phyloP scores from a whole-genome alignment of 1,140 invertebrate genomes.

The Scaptodrosophila lebanonensis region DNA sequence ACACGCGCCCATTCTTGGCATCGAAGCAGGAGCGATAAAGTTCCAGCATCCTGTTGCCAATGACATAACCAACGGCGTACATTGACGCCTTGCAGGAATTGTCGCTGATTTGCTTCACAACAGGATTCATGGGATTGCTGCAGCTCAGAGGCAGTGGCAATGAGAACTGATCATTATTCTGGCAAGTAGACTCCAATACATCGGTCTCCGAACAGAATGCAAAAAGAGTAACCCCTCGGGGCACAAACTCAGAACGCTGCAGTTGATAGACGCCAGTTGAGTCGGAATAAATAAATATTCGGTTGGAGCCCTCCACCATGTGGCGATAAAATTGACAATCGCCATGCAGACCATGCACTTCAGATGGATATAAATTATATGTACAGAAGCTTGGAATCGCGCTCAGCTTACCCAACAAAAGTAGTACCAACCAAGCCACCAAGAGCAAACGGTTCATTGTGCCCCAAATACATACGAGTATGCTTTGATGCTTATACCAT shows the following conservation, averaged over 20 bases:
- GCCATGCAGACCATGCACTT: not conserved
- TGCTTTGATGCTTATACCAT: too few relatives aligned
- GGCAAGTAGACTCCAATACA: conserved; percentile 29
- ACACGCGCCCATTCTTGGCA: not conserved
- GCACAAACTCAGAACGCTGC: conserved; percentile 36
- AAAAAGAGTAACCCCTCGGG: conserved; percentile 21
- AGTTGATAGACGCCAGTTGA: conserved; percentile 25
- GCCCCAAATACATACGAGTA: too few relatives aligned
- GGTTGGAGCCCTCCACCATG: conserved; percentile 41
- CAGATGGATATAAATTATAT: too few relatives aligned
- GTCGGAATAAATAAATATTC: conserved; percentile 48
- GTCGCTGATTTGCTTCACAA: not conserved
- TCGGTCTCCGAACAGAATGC: conserved; percentile 33
- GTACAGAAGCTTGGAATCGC: too few relatives aligned
- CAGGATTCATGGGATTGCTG: conserved; percentile 30
- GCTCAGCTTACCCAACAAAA: conserved; percentile 16
- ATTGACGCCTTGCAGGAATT: conserved; percentile 14
- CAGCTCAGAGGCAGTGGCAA: conserved; percentile 30
- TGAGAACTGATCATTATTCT: conserved; percentile 27
- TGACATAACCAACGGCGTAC: conserved; percentile 40
- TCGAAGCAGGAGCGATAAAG: conserved; percentile 51
- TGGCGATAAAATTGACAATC: conserved; percentile 16
- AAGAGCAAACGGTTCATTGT: too few relatives aligned
- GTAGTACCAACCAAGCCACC: too few relatives aligned
- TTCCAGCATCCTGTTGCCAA: conserved; percentile 25